A percentile compares a stretch with the other conserved stretches of the same genome.
Evolutionary conservation across 2,888 invertebrate genomes (phyloP).

Genomic region (Neoascia interrupta): DNA sequence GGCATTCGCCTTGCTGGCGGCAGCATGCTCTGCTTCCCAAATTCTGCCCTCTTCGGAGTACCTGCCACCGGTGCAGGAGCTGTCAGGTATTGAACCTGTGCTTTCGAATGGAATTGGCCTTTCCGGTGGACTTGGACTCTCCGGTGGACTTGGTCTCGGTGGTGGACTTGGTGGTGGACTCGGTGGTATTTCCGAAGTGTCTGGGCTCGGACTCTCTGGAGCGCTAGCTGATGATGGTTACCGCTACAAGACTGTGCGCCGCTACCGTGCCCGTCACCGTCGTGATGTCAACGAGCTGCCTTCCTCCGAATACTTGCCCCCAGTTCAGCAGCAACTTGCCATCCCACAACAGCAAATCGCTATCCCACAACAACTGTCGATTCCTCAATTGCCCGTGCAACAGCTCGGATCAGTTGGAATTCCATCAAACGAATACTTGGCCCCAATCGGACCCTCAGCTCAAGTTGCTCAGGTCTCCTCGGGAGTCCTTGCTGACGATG

Average conservation of each 20-base stretch:
- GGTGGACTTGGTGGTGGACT: too few relatives aligned
- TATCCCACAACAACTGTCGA: slow-evolving; percentile 18
- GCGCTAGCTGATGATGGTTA: slow-evolving; percentile 58
- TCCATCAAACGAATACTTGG: slow-evolving; percentile 48
- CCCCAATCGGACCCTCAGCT: slow-evolving; percentile 29
- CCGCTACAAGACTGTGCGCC: slow-evolving; percentile 55
- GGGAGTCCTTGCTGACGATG: slow-evolving; percentile 54
- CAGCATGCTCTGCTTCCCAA: slow-evolving; percentile 24
- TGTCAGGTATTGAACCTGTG: too few relatives aligned
- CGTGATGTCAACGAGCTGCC: slow-evolving; percentile 73
- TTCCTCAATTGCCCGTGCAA: neutral
- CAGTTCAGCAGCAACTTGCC: slow-evolving; percentile 41
- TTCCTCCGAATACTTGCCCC: slow-evolving; percentile 38
- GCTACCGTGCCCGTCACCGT: slow-evolving; percentile 58
- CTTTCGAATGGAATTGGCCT: too few relatives aligned
- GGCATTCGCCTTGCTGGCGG: slow-evolving; percentile 31
- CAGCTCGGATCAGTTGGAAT: slow-evolving; percentile 72
- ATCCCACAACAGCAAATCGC: slow-evolving; percentile 1
- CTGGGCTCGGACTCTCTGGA: neutral
- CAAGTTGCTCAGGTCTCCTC: slow-evolving; percentile 6
- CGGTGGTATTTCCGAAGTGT: too few relatives aligned
- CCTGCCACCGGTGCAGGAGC: slow-evolving; percentile 65
- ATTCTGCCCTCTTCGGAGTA: slow-evolving; percentile 59
- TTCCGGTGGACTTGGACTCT: too few relatives aligned
- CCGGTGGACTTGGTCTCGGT: too few relatives aligned